Base-by-base conservation (phyloP, 2,888 invertebrate species). In the Lampropteryx suffumata region DNA sequence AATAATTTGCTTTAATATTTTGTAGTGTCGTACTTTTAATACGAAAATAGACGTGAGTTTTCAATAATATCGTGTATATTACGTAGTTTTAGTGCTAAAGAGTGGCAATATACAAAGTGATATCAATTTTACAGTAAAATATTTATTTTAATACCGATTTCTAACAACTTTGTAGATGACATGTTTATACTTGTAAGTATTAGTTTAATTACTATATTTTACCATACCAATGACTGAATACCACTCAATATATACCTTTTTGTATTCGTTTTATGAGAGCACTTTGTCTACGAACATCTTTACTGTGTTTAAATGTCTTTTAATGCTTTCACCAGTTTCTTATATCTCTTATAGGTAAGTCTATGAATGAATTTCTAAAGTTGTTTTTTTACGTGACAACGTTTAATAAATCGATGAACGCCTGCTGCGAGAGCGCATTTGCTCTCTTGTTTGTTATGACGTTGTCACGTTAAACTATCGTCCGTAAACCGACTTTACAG, bases 1-100 rank as follows among this genome's bases (percentile, higher is more conserved):
- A 36, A 35, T 42, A 42, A 47, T 77, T 84, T 80, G 82, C 82
- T 84, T 84, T 81, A 79, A 57, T 76, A 75, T 73, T 73, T 68
- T 60, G 73, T 81, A 78, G 76, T 71, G 62, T 71, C 65, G 72
- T 67, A 64, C n/a, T 59, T 48, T 40, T 40, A 35, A 29, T 28
- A 37, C 11, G 66, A 67, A 62, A 57, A 11, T 64, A 63, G 61
- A 50, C 37, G 36, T 69, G 66, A 69, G 63, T 59, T 70, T 69
- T 66, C 56, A 65, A 62, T 63, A 74, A 50, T 50, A 57, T 39
- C 49, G 50, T 71, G 57, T 70, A 73, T 68, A 73, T 73, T 71
- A 52, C 53, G 63, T 70, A 69, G 63, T 57, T 61, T 63, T 59
- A 52, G 57, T 47, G 55, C 39, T 40, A 42, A 62, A 59, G 53